Evolutionary conservation across 2,113 vertebrate species (phyloP).

Genomic region (Cryptomyrus ogoouensis): DNA sequence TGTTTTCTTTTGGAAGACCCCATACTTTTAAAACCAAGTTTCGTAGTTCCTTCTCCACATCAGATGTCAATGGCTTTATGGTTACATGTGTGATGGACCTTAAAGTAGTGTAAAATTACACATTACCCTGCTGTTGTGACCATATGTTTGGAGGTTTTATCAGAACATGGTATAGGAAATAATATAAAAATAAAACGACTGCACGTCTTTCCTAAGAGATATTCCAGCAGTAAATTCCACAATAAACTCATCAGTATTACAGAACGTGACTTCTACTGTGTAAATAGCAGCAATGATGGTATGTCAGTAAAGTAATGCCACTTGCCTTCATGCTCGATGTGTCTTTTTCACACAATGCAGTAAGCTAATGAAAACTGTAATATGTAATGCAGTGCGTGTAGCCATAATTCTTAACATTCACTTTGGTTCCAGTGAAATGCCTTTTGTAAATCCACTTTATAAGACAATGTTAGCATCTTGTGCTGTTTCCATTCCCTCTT

Average conservation of each 20-base stretch:
- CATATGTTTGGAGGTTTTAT: background rate
- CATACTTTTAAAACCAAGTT: background rate
- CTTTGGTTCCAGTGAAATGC: background rate
- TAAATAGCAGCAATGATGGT: background rate
- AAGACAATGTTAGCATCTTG: background rate
- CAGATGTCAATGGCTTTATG: background rate
- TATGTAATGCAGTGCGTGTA: background rate
- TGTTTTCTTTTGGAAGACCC: background rate
- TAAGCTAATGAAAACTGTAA: background rate
- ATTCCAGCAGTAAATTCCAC: background rate
- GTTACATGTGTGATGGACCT: background rate
- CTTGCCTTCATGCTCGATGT: background rate
- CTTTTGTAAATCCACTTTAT: background rate
- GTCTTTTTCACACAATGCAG: background rate
- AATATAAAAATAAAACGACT: background rate
- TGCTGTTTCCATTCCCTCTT: constrained; percentile 10
- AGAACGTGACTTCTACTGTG: background rate
- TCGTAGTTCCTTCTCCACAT: background rate
- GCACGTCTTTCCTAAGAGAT: background rate
- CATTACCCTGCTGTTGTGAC: background rate
- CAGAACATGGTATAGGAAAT: background rate
- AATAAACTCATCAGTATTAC: constrained; percentile 5
- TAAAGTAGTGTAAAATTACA: background rate
- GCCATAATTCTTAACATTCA: background rate
- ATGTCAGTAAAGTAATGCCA: background rate